Percentiles rank a stretch among this genome's conserved stretches.
Conservation (phyloP, 2,888 invertebrate species). For the Thymelicus lineola region DNA sequence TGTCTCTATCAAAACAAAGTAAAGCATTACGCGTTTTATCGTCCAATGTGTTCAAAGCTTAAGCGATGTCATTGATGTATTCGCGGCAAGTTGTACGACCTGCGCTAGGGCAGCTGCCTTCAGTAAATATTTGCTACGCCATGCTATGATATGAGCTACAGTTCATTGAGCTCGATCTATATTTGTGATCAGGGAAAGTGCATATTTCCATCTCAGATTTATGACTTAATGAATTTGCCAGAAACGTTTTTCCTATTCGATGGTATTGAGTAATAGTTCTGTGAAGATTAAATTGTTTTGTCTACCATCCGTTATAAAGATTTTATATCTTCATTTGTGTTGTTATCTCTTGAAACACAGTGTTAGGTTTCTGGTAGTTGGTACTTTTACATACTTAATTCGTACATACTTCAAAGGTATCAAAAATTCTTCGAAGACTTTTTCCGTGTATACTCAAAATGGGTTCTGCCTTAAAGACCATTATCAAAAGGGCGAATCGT, state of each 20-base stretch:
- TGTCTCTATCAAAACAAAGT: slow-evolving; percentile 31
- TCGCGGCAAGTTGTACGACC: slow-evolving; percentile 51
- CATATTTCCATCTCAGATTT: slow-evolving; percentile 51
- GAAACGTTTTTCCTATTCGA: slow-evolving; percentile 26
- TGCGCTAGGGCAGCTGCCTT: slow-evolving; percentile 61
- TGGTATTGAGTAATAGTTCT: slow-evolving; percentile 19
- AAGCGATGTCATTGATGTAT: slow-evolving; percentile 65
- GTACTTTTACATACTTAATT: slow-evolving; percentile 25
- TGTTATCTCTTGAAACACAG: background rate
- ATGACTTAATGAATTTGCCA: slow-evolving; percentile 28
- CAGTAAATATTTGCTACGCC: slow-evolving; percentile 72
- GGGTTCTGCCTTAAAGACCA: slow-evolving; percentile 62
- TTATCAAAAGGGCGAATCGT: slow-evolving; percentile 73
- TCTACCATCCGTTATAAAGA: background rate
- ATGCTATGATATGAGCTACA: slow-evolving; percentile 57
- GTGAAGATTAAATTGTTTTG: slow-evolving; percentile 12
- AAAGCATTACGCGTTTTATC: slow-evolving; percentile 42
- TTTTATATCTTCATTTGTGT: background rate
- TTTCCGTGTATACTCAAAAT: slow-evolving; percentile 52
- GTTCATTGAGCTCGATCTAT: slow-evolving; percentile 76
- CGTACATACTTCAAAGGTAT: slow-evolving; percentile 43
- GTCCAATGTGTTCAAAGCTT: slow-evolving; percentile 40
- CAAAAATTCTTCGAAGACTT: slow-evolving; percentile 56
- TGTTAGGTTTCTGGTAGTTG: background rate
- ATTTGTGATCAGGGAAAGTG: slow-evolving; percentile 68